Conservation (phyloP, 2,113 vertebrate species). For the Hypocryptadius cinnamomeus region DNA sequence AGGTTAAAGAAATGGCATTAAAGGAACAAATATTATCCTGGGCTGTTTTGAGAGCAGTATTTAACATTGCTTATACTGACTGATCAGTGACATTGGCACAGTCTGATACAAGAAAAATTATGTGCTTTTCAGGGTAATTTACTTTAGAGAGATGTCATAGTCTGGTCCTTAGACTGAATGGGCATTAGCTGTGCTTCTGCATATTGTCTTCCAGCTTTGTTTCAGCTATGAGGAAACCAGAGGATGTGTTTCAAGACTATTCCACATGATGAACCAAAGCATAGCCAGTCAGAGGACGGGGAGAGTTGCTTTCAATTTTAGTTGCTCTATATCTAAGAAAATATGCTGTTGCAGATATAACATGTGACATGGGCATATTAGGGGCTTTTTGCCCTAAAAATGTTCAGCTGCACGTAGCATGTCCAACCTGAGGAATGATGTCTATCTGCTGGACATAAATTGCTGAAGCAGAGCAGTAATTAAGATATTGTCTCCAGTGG, state of each 20-base stretch:
- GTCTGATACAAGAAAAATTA: background rate
- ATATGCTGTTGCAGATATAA: background rate
- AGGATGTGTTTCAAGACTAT: background rate
- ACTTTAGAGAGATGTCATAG: background rate
- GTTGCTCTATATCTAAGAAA: background rate
- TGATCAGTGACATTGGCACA: accelerated
- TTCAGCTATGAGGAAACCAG: background rate
- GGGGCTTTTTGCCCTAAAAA: background rate
- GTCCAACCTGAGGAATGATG: background rate
- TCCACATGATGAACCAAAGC: background rate
- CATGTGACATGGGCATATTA: background rate
- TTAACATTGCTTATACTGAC: background rate
- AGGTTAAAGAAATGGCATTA: background rate
- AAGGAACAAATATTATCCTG: background rate
- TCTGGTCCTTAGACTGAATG: background rate
- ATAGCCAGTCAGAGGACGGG: background rate
- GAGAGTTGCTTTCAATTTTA: background rate
- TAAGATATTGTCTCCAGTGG: background rate
- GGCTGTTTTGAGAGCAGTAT: background rate
- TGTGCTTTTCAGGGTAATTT: background rate
- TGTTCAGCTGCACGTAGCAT: background rate
- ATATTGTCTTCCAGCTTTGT: background rate
- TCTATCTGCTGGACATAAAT: background rate
- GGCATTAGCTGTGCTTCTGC: background rate
- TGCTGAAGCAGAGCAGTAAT: background rate